A percentile compares a stretch with the other conserved stretches of the same genome.
Conservation (phyloP, 2,113 vertebrate species). For the Parus major region DNA sequence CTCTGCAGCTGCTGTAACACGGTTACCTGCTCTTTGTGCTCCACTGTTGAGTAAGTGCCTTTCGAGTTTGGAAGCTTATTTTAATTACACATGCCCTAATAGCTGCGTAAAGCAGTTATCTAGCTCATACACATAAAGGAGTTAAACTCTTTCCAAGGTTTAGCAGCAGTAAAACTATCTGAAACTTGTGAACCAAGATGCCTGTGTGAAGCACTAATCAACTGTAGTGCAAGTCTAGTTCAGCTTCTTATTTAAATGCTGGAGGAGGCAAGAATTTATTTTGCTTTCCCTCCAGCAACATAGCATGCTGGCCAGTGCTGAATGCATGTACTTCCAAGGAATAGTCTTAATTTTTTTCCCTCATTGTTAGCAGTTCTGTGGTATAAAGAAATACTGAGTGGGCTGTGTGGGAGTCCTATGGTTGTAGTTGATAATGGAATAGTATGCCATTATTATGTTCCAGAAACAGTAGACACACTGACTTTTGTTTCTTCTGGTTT, state of each 20-base stretch:
- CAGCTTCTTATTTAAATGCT: neutral
- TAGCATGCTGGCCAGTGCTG: neutral
- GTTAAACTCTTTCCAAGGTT: neutral
- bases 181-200: neutral
- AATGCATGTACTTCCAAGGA: neutral
- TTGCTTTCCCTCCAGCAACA: neutral
- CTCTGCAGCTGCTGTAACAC: constrained; percentile 68
- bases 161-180: neutral
- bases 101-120: neutral
- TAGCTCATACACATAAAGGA: fast-evolving
- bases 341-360: neutral
- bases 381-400: neutral
- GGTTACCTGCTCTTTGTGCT: constrained; percentile 65
- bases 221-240: neutral
- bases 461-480: neutral
- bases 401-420: neutral
- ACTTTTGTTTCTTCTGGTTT: neutral
- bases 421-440: neutral
- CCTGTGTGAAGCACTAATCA: neutral
- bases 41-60: constrained; percentile 72
- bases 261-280: neutral
- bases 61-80: neutral
- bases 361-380: neutral
- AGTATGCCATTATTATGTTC: neutral
- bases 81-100: neutral